A percentile compares a stretch with the other conserved stretches of the same genome.
Evolutionary conservation across 2,113 vertebrate genomes (phyloP).

Genomic region (Andinoacara biseriatus): DNA sequence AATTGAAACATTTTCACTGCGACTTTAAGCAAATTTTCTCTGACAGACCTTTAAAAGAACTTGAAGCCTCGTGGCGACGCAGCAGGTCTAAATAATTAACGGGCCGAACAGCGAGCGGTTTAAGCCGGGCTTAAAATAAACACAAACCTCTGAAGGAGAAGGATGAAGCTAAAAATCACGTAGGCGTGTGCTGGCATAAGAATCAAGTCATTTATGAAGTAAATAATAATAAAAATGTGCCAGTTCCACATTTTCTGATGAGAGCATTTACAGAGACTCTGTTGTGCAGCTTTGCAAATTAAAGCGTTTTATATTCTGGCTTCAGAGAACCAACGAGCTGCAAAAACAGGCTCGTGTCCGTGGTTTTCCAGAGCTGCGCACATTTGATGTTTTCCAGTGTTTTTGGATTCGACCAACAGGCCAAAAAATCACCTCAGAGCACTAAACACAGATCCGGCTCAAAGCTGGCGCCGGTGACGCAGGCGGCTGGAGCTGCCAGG

Average conservation of each 20-base stretch:
- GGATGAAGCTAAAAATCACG: not conserved
- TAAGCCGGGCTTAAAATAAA: not conserved
- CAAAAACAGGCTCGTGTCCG: no score
- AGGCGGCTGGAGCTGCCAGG: no score
- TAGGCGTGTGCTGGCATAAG: not conserved
- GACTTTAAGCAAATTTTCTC: not conserved
- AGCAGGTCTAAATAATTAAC: not conserved
- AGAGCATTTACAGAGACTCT: not conserved
- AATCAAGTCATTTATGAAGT: not conserved
- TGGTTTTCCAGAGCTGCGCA: no score
- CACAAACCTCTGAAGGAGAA: not conserved
- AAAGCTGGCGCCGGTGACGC: no score
- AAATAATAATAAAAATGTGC: not conserved
- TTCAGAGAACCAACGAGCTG: no score
- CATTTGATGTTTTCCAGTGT: not conserved
- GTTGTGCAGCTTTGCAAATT: not conserved
- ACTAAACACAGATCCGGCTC: not conserved
- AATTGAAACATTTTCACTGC: not conserved
- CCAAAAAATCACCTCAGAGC: not conserved
- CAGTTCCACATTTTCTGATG: not conserved
- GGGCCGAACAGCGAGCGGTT: not conserved
- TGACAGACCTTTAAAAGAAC: not conserved
- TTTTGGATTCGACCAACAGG: not conserved
- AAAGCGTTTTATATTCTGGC: not conserved
- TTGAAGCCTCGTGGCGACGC: not conserved